These are phyloP conservation scores for Aradophagus sp. DNA, from an alignment of 1,140 invertebrate species.

Conservation along the genomic window DNA sequence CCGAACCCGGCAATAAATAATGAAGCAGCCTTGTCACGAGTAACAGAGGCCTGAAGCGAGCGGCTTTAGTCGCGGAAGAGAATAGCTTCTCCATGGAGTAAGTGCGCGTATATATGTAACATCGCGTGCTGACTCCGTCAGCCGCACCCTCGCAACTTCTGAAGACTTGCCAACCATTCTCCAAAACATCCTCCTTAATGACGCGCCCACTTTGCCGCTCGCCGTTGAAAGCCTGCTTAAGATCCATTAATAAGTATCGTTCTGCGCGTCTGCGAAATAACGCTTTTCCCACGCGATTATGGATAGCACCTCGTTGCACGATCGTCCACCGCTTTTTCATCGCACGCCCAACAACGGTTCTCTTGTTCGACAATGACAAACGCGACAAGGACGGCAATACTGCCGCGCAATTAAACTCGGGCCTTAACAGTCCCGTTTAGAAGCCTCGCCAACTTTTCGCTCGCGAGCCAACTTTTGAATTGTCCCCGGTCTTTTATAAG, in stretches of 20 bases:
- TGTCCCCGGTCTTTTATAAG: no score
- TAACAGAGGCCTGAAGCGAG: constrained; percentile 13
- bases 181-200: constrained; percentile 50
- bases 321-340: no score
- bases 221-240: constrained; percentile 43
- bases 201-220: constrained; percentile 46
- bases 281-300: no score
- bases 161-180: constrained; percentile 36
- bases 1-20: constrained; percentile 23
- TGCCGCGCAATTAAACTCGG: no score
- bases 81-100: constrained; percentile 22
- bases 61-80: constrained; percentile 26
- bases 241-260: constrained; percentile 51
- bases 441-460: no score
- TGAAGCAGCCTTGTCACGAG: constrained; percentile 21
- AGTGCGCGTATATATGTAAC: constrained; percentile 39
- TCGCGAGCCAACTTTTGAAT: no score
- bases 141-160: constrained; percentile 39
- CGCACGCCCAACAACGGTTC: no score
- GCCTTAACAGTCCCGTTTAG: no score
- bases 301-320: no score
- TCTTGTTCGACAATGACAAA: no score
- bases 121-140: constrained; percentile 44
- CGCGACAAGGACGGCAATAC: no score
- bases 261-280: no score